Evolutionary conservation across 1,140 invertebrate genomes (phyloP), one percentile per base, ranked within the genome.

Genomic region (Caenorhabditis tropicalis): DNA sequence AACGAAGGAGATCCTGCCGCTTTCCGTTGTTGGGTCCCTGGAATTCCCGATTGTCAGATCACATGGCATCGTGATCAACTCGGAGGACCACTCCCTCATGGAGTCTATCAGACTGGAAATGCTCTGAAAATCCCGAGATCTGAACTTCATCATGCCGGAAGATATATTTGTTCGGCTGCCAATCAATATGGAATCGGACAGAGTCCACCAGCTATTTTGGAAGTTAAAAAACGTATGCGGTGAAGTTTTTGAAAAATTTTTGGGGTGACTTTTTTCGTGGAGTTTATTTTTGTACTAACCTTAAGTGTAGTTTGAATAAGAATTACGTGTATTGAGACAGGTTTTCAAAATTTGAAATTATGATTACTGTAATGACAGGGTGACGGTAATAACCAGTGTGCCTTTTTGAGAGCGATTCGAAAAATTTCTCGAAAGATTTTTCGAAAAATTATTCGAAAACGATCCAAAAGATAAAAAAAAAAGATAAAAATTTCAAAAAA

Each of bases 11-110:
- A 88, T 39, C 83, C 88, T 29, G 90, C 90, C 29, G 84, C 87
- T 12, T 91, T 91, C 83, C 85, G 88, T 4, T 91, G 90, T 79
- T 79, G 89, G 53, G 89, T 89, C 2, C 88, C 89, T 43, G 88
- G 89, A 33, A 88, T 88, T 39, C 88, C 90, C 16, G 89, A 90
- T 56, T 90, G 89, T 79, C 91, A 90, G 51, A 90, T 90, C 53
- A 87, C 87, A 15, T 91, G 91, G 90, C 90, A 91, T 65, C 58
- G 83, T 31, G 85, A 91, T 31, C 81, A 88, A 10, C 48, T 91
- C 33, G 88, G 88, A 58, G 88, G 89, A 33, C 87, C 88, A 43
- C 85, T 91, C 33, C 90, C 90, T 2, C 87, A 88, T 29, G 90
- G 90, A 27, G 90, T 89, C 79, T 85, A 90, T 49, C 81, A 85